Evolutionary conservation across 2,888 invertebrate species (phyloP), one percentile per base, ranked within the genome.

Genomic region (Eupithecia abbreviata): DNA sequence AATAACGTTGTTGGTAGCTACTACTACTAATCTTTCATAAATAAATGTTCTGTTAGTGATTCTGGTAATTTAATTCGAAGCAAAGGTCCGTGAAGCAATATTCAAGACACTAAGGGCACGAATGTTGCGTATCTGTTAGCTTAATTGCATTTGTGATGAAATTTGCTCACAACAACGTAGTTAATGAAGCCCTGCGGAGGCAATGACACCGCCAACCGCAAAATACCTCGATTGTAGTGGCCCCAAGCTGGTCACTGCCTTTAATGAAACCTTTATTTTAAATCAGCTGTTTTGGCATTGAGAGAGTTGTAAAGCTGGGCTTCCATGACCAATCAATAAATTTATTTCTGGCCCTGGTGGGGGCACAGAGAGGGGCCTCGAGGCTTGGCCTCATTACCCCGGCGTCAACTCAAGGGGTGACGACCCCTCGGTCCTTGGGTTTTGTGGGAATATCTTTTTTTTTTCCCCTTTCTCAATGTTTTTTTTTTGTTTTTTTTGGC

Each of bases 81-180:
- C 10, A 12, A 30, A 65, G 30, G 18, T n/a, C 62, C 62, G 18
- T 18, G 4, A 30, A 9, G 62, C 10, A 12, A 18, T 62, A 4
- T 30, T 3, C 18, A 7, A 62, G 9, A 58, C n/a, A 13, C 51
- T 42, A 42, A 71, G 43, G 71, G 12, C 42, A 58, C 58, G 58
- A 55, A 58, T 42, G 51, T 70, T 15, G 43, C 15, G 58, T 55
- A 43, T 43, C 58, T 71, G 71, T 55, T 58, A n/a, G 42, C 12
- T 43, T 71, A 58, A 71, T 65, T 65, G 43, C 41, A 69, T 70
- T 70, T 74, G 49, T 70, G 70, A 65, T 49, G 70, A 65, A 62
- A 70, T 65, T 65, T 41, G 74, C 74, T 74, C 62, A n/a, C 47
- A 42, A 65, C 70, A 70, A 70, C 69, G 70, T 65, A 62, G 73